A percentile compares a stretch with the other conserved stretches of the same genome.
Evolutionary conservation across 2,113 vertebrate species (phyloP).

Genomic region (Rhagologus leucostigma): DNA sequence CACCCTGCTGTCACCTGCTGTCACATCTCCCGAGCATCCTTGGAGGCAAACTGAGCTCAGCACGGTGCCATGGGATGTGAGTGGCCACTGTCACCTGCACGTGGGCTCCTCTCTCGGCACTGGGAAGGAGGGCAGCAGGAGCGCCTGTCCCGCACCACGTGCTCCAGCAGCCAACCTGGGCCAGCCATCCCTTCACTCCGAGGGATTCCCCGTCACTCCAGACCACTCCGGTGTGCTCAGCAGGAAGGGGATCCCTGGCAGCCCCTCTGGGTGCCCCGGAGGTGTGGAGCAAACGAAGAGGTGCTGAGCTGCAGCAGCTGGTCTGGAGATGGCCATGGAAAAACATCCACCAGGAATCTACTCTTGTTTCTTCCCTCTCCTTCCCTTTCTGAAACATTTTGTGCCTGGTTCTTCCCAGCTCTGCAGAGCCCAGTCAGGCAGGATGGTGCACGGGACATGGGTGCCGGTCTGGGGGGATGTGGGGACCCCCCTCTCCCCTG

Average conservation of each 20-base stretch:
- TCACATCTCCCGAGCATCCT: not conserved
- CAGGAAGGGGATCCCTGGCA: not conserved
- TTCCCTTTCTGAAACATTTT: not conserved
- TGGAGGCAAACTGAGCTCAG: not conserved
- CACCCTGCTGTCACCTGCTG: not conserved
- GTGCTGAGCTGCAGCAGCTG: not conserved
- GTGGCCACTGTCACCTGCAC: not conserved
- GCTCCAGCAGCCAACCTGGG: not conserved
- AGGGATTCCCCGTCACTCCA: not conserved
- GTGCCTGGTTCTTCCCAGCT: not conserved
- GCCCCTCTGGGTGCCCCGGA: not conserved
- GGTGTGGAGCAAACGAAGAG: not conserved
- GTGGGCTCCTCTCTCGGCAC: not conserved
- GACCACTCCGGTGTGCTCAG: not conserved
- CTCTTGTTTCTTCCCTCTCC: not conserved
- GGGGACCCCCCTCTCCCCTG: not conserved
- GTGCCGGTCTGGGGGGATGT: not conserved
- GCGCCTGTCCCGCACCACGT: fast-evolving
- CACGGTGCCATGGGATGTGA: fast-evolving
- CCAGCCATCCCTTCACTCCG: not conserved
- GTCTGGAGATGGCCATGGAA: not conserved
- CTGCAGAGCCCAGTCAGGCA: not conserved
- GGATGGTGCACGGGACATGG: fast-evolving
- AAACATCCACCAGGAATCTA: not conserved
- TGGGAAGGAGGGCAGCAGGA: not conserved